Evolutionary conservation across 2,888 invertebrate species (phyloP).

Genomic region (Reticulitermes lucifugus): DNA sequence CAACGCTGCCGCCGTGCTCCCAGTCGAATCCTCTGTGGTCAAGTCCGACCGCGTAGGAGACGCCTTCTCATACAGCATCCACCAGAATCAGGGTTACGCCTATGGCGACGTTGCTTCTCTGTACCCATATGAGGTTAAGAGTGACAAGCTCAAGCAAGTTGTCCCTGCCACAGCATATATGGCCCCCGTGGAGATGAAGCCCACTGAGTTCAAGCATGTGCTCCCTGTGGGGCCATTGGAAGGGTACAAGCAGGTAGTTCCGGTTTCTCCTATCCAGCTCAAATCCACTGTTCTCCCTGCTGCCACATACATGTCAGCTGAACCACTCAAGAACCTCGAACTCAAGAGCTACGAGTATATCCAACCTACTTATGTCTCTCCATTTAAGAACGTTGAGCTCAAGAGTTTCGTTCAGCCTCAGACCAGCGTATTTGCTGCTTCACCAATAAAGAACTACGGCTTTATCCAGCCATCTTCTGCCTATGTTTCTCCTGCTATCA

Average conservation of each 20-base stretch:
- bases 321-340: not conserved
- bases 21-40: slow-evolving; percentile 35
- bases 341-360: not conserved
- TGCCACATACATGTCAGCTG: not conserved
- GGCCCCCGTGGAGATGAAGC: not conserved
- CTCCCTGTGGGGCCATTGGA: not conserved
- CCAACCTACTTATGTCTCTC: not conserved
- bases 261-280: not conserved
- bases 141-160: not conserved
- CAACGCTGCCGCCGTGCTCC: slow-evolving; percentile 24
- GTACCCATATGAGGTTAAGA: not conserved
- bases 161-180: slow-evolving; percentile 18
- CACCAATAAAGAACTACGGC: not conserved
- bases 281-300: not conserved
- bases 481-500: slow-evolving; percentile 7
- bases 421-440: not conserved
- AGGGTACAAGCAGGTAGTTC: not conserved
- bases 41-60: slow-evolving; percentile 30
- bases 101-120: not conserved
- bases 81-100: slow-evolving; percentile 21
- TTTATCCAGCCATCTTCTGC: not conserved
- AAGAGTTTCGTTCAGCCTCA: not conserved
- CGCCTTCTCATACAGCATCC: slow-evolving; percentile 25
- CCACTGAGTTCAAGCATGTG: not conserved
- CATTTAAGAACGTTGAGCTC: not conserved